Conservation (phyloP, 2,888 invertebrate genomes). For the Athrips mouffetella region DNA sequence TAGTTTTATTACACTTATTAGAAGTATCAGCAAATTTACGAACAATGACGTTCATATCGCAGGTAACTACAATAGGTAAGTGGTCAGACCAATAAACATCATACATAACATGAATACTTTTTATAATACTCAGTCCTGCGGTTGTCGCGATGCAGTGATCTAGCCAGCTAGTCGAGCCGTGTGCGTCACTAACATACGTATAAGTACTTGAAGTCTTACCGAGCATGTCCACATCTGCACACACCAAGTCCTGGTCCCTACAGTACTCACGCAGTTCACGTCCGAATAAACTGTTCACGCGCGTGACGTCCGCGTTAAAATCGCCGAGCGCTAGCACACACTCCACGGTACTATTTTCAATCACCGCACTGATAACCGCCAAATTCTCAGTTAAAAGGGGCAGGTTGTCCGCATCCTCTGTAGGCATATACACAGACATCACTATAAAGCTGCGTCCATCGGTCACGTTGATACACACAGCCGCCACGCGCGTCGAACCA, state of each 20-base stretch:
- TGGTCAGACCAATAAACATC: neutral
- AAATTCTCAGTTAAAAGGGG: conserved; percentile 5
- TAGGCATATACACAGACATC: conserved; percentile 11
- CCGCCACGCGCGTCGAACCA: neutral
- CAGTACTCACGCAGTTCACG: neutral
- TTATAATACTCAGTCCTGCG: neutral
- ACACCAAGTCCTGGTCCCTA: neutral
- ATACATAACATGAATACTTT: neutral
- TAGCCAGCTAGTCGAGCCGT: no score
- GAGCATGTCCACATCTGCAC: no score
- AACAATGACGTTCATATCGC: neutral
- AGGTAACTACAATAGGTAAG: neutral
- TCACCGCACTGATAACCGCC: neutral
- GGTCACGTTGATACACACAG: no score
- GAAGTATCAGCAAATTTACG: neutral
- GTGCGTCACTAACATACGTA: no score
- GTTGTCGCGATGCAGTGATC: neutral
- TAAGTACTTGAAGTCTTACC: no score
- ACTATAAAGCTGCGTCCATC: neutral
- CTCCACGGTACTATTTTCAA: neutral
- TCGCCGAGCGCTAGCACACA: neutral
- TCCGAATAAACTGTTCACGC: neutral
- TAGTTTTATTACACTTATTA: neutral
- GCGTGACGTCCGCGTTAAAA: conserved; percentile 1
- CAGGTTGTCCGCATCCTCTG: neutral